A percentile compares a stretch with the other conserved stretches of the same genome.
These are phyloP conservation scores for Selene dorsalis DNA, from an alignment of 2,797 vertebrate genomes.

Conservation along the genomic window DNA sequence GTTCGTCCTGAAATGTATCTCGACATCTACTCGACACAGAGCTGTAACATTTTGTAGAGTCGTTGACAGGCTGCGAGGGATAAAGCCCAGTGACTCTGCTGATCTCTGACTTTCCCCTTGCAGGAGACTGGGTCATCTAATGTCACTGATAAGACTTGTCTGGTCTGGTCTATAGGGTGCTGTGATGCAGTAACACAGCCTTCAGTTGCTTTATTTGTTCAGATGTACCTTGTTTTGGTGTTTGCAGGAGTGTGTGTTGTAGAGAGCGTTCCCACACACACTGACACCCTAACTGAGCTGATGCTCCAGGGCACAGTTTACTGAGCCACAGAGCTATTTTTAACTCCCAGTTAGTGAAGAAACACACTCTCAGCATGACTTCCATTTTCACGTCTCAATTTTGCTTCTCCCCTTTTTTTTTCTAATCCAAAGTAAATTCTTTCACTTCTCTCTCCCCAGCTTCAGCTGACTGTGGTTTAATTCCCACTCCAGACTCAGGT, in stretches of 20 bases:
- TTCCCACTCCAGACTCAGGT: slow-evolving; percentile 23
- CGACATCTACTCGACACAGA: no score
- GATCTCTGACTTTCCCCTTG: neutral
- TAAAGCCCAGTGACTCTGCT: neutral
- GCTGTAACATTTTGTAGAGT: no score
- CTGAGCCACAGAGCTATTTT: slow-evolving; percentile 28
- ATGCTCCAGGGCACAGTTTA: slow-evolving; percentile 26
- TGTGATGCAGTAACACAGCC: no score
- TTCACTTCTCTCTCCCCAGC: no score
- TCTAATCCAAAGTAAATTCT: slow-evolving; percentile 4
- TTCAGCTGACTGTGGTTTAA: slow-evolving; percentile 2
- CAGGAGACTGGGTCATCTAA: neutral
- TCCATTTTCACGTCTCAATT: slow-evolving; percentile 23
- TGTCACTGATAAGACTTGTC: no score
- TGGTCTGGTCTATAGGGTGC: no score
- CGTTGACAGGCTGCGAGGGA: neutral
- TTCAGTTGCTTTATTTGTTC: neutral
- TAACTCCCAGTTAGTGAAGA: slow-evolving; percentile 41
- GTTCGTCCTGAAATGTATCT: neutral
- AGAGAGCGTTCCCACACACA: slow-evolving; percentile 17
- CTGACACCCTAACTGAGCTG: slow-evolving; percentile 11
- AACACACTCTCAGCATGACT: slow-evolving; percentile 32
- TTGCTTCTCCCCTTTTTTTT: neutral
- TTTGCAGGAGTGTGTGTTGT: slow-evolving; percentile 21
- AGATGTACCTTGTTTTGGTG: slow-evolving; percentile 5